These are phyloP conservation scores for Poeciliopsis prolifica DNA, from an alignment of 2,113 vertebrate species.

Conservation along the genomic window DNA sequence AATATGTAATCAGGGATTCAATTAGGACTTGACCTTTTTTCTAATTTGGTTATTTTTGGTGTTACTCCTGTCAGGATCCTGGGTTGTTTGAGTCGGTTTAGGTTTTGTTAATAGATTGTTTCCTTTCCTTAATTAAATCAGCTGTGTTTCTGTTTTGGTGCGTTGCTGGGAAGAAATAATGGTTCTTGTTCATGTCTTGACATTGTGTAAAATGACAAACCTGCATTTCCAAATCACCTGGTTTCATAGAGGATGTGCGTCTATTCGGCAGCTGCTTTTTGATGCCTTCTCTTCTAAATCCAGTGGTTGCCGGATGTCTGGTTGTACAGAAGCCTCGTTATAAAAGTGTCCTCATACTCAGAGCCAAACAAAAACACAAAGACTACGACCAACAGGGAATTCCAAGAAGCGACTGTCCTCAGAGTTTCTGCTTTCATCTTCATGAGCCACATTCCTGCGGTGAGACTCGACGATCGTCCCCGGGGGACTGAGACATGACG, in stretches of 20 bases:
- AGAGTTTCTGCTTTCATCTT: slow-evolving; percentile 24
- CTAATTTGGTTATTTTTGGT: not conserved
- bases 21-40: not conserved
- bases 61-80: not conserved
- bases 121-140: too few species aligned
- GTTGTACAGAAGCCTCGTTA: slow-evolving; percentile 22
- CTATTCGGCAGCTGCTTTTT: not conserved
- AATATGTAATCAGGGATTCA: not conserved
- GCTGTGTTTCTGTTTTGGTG: too few species aligned
- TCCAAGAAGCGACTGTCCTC: slow-evolving; percentile 16
- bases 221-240: not conserved
- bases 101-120: too few species aligned
- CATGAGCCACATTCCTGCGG: slow-evolving; percentile 23
- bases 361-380: not conserved
- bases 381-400: slow-evolving; percentile 3
- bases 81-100: too few species aligned
- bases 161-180: not conserved
- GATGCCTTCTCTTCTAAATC: not conserved
- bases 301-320: not conserved
- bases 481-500: slow-evolving; percentile 11
- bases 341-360: not conserved
- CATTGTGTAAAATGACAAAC: not conserved
- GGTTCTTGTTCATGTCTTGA: not conserved
- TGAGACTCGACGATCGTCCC: slow-evolving; percentile 23
- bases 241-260: not conserved